Conservation (phyloP, 1,140 invertebrate species). For the Aphidius ervi region DNA sequence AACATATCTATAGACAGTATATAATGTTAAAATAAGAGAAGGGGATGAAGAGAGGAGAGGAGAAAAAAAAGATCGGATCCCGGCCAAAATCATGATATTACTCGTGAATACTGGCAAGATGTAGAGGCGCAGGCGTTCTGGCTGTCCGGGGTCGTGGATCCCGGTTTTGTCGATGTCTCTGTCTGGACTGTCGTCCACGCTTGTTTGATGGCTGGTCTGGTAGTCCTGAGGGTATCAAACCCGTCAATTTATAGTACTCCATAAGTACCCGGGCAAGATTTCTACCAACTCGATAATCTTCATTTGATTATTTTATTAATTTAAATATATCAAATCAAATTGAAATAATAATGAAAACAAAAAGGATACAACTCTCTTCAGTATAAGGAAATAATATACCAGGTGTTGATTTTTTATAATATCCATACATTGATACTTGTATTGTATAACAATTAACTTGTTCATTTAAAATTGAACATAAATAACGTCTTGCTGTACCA, state of each 20-base stretch:
- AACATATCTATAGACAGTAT: background rate
- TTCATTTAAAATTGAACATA: constrained; percentile 65
- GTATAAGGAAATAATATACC: constrained; percentile 72
- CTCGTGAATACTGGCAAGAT: constrained; percentile 59
- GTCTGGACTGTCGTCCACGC: constrained; percentile 53
- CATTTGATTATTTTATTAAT: background rate
- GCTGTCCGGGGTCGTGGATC: constrained; percentile 56
- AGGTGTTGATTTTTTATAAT: constrained; percentile 62
- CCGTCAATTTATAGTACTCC: constrained; percentile 75
- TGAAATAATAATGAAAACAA: background rate
- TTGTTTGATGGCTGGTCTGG: constrained; percentile 53
- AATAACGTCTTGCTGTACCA: constrained; percentile 80
- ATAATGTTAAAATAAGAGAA: background rate
- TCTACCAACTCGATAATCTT: constrained; percentile 64
- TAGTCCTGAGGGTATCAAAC: constrained; percentile 61
- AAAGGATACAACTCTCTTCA: constrained; percentile 89
- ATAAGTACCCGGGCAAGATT: constrained; percentile 72
- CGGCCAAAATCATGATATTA: constrained; percentile 29
- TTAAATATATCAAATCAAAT: background rate
- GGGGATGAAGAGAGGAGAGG: constrained; percentile 30
- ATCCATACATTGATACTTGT: constrained; percentile 83
- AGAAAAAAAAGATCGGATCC: constrained; percentile 19
- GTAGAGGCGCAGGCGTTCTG: constrained; percentile 57
- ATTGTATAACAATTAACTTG: constrained; percentile 80
- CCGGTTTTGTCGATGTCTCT: constrained; percentile 51